Percentiles rank a stretch among this genome's conserved stretches.
These are phyloP conservation scores for Meloidogyne hapla DNA, from an alignment of 1,140 invertebrate species.

Conservation along the genomic window DNA sequence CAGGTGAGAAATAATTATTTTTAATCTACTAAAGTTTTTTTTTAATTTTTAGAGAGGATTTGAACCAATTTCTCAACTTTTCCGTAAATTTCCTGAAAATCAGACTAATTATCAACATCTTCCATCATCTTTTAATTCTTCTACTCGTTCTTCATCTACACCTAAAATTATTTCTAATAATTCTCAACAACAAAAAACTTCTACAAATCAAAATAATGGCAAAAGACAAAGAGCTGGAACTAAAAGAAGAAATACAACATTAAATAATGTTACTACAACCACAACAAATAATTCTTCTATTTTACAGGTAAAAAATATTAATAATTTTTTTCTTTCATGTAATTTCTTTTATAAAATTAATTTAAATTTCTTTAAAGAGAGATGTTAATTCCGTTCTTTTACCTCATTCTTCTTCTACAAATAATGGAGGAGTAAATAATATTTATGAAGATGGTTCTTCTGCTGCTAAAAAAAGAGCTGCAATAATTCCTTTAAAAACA, in stretches of 20 bases:
- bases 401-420: not conserved
- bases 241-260: not conserved
- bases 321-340: no score
- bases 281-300: not conserved
- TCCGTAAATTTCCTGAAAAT: constrained; percentile 21
- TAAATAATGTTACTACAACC: no score
- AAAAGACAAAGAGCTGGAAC: not conserved
- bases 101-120: not conserved
- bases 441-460: constrained; percentile 2
- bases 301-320: constrained; percentile 1
- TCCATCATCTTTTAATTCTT: not conserved
- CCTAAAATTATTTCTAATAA: not conserved
- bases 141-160: not conserved
- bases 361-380: not conserved
- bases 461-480: not conserved
- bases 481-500: not conserved
- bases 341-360: not conserved
- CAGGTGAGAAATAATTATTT: not conserved
- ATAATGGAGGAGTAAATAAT: not conserved
- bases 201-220: not conserved
- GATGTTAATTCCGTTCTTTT: not conserved
- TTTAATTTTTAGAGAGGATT: constrained; percentile 18
- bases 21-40: not conserved
- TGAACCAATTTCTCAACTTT: constrained; percentile 11
- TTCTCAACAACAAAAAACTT: not conserved